Conservation (phyloP, 2,888 invertebrate species). For the Colletes collaris region DNA sequence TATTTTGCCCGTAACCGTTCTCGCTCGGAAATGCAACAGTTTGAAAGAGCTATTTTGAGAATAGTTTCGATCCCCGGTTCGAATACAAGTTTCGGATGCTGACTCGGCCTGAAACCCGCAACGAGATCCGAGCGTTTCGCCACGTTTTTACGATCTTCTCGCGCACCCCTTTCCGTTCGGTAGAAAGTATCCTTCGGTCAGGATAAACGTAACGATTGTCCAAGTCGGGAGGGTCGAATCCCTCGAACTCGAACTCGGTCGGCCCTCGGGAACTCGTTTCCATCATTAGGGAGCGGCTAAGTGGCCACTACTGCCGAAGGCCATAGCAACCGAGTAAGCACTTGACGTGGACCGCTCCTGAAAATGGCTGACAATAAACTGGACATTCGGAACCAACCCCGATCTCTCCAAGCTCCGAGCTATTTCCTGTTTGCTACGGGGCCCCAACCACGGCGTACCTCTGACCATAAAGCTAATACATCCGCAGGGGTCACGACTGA, state of each 20-base stretch:
- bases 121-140: background rate
- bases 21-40: too few species aligned
- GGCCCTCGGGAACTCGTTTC: slow-evolving; percentile 70
- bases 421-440: slow-evolving; percentile 75
- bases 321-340: slow-evolving; percentile 49
- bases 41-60: too few species aligned
- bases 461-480: slow-evolving; percentile 79
- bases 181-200: slow-evolving; percentile 47
- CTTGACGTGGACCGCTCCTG: slow-evolving; percentile 61
- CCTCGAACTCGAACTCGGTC: slow-evolving; percentile 43
- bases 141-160: slow-evolving; percentile 24
- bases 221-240: slow-evolving; percentile 57
- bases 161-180: slow-evolving; percentile 39
- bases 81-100: too few species aligned
- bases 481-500: slow-evolving; percentile 72
- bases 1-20: too few species aligned
- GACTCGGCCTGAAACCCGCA: too few species aligned
- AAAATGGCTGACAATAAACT: slow-evolving; percentile 76
- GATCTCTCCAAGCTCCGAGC: slow-evolving; percentile 66
- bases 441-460: slow-evolving; percentile 60
- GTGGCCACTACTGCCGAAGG: slow-evolving; percentile 63
- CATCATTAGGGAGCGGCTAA: slow-evolving; percentile 69
- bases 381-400: slow-evolving; percentile 63
- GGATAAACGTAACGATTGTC: slow-evolving; percentile 65
- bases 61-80: too few species aligned